phyloP scores from a whole-genome alignment of 2,113 vertebrate species.

The Cyanoderma ruficeps region DNA sequence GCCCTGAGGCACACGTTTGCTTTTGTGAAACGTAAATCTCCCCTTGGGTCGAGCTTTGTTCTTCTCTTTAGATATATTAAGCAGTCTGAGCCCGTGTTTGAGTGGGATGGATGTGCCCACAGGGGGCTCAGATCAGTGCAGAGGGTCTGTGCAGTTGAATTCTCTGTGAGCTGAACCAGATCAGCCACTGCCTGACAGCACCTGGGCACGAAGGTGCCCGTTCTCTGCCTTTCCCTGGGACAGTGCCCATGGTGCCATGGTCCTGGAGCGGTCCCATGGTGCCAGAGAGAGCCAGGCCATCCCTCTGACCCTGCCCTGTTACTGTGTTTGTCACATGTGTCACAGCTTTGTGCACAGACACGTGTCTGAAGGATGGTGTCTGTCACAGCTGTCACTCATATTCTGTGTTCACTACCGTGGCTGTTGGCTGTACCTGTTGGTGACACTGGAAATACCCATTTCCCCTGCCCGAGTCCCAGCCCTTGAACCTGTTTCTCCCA shows the following conservation, averaged over 20 bases:
- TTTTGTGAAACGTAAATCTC: background rate
- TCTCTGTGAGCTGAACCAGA: background rate
- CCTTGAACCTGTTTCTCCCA: background rate
- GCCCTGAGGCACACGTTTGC: fast-evolving
- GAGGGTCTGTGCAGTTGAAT: background rate
- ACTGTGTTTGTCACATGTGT: background rate
- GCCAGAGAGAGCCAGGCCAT: background rate
- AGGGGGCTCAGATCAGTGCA: background rate
- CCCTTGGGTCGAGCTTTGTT: background rate
- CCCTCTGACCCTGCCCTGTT: background rate
- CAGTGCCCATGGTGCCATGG: background rate
- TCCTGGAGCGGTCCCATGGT: background rate
- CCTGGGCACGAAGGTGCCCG: background rate
- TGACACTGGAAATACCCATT: fast-evolving
- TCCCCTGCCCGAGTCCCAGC: background rate
- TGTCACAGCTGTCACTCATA: fast-evolving
- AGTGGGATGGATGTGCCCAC: background rate
- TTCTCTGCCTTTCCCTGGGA: background rate
- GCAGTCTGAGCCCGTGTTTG: background rate
- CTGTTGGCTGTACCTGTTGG: background rate
- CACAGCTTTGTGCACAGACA: fast-evolving
- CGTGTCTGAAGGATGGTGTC: background rate
- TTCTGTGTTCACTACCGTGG: fast-evolving
- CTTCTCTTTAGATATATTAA: background rate
- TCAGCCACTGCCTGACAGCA: background rate